These are phyloP conservation scores for Camptogramma bilineatum DNA, from an alignment of 2,888 invertebrate species.

Conservation along the genomic window DNA sequence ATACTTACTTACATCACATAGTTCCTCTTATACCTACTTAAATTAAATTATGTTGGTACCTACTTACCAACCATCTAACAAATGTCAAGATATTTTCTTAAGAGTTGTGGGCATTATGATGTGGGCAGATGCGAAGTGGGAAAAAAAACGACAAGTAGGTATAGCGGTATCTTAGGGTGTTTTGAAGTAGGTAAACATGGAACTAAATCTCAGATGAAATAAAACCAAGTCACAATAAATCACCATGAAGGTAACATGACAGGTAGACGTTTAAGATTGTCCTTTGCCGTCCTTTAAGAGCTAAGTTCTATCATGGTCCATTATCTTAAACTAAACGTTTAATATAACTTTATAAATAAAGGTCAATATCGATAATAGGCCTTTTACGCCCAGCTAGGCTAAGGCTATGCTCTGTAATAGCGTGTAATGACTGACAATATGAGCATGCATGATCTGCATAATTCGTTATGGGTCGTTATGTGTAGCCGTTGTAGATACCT, in stretches of 20 bases:
- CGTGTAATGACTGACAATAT: conserved; percentile 49
- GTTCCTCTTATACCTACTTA: neutral
- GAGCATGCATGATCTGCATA: conserved; percentile 53
- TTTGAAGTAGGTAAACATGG: too few species aligned
- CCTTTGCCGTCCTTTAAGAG: conserved; percentile 29
- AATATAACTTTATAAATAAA: conserved; percentile 31
- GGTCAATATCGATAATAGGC: conserved; percentile 49
- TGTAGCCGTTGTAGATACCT: neutral
- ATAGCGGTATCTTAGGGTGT: neutral
- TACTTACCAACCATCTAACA: too few species aligned
- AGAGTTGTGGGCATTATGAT: too few species aligned
- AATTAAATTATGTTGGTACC: too few species aligned
- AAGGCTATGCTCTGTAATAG: conserved; percentile 53
- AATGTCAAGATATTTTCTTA: too few species aligned
- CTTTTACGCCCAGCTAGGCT: conserved; percentile 39
- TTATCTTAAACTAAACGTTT: conserved; percentile 29
- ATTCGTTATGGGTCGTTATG: conserved; percentile 37
- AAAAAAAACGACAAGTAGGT: neutral
- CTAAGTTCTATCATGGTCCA: conserved; percentile 20
- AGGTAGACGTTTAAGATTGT: conserved; percentile 10
- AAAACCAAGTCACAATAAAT: neutral
- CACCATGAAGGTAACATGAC: too few species aligned
- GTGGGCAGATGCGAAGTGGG: too few species aligned
- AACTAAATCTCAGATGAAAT: neutral
- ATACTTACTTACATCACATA: neutral